Conservation (phyloP, 2,797 vertebrate genomes). For the Neosilurus hyrtlii region DNA sequence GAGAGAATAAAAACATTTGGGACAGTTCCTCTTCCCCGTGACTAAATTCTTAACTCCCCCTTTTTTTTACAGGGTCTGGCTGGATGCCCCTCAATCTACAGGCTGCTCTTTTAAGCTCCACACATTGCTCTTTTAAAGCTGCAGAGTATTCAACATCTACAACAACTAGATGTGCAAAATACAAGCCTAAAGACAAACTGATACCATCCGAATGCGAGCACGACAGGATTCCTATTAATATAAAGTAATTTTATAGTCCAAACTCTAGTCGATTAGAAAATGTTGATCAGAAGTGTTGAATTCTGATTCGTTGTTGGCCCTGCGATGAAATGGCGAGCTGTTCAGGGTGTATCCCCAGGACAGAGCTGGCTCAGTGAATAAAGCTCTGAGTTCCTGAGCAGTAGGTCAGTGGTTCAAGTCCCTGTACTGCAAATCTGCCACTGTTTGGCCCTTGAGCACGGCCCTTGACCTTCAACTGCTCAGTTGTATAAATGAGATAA, state of each 20-base stretch:
- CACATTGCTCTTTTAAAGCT: constrained; percentile 24
- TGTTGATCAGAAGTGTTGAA: neutral
- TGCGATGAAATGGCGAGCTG: no score
- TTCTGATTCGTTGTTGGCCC: no score
- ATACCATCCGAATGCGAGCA: neutral
- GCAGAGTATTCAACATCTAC: neutral
- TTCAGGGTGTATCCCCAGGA: no score
- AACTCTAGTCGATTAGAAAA: neutral
- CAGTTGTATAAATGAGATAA: no score
- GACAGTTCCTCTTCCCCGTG: constrained; percentile 49
- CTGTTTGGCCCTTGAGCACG: no score
- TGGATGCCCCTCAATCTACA: constrained; percentile 21
- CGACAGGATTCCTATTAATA: neutral
- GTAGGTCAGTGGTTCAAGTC: no score
- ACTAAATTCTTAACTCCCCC: constrained; percentile 58
- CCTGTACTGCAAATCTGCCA: no score
- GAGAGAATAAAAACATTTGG: constrained; percentile 27
- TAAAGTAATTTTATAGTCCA: neutral
- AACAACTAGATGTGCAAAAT: neutral
- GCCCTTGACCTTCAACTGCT: no score
- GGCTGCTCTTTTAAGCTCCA: constrained; percentile 31
- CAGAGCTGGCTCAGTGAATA: no score
- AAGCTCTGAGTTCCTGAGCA: no score
- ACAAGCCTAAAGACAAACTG: neutral
- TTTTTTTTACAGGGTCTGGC: constrained; percentile 24